Base-by-base conservation (phyloP, 2,888 invertebrate species). In the Sipha maydis region DNA sequence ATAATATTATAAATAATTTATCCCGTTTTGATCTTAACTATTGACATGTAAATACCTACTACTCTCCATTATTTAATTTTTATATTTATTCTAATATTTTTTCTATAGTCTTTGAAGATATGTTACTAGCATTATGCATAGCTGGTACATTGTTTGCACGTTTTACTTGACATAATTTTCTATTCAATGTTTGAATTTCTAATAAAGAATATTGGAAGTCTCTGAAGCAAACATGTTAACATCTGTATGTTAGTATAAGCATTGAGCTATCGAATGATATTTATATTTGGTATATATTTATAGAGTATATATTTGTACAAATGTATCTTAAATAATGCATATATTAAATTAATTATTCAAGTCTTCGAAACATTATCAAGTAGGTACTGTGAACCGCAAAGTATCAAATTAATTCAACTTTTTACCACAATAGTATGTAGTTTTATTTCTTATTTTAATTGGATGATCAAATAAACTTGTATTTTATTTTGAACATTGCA, bases 301-400 rank as follows among this genome's bases (percentile, higher is more conserved):
- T 5, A 34, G 19, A 82, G 17, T 82, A 69, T 48, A 11, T 38
- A 28, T 9, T n/a, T 21, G 11, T 31, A 14, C 28, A 82, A 69
- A 67, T 41, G 19, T 38, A 28, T 21, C 79, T 3, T 67, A 38
- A n/a, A 67, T 25, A 17, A 67, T 31, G 31, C 14, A 14, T 25
- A 11, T 34, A 79, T 25, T 73, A 34, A 73, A 34, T 73, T 25
- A 73, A 54, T 34, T 34, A 48, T 69, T 71, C n/a, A 54, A 82
- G 71, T 41, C 48, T 11, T 73, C n/a, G 71, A 83, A 54, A 73
- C 54, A 54, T 83, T 19, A 73, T 54, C n/a, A 73, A 71, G 41
- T 73, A 54, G 38, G 0, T 17, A 76, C n/a, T 56, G 9, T 34
- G 73, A 41, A 73, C 54, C 48, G 54, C 71, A 83, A 83, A 34